Conservation (phyloP, 2,113 vertebrate species). For the Hylia prasina region DNA sequence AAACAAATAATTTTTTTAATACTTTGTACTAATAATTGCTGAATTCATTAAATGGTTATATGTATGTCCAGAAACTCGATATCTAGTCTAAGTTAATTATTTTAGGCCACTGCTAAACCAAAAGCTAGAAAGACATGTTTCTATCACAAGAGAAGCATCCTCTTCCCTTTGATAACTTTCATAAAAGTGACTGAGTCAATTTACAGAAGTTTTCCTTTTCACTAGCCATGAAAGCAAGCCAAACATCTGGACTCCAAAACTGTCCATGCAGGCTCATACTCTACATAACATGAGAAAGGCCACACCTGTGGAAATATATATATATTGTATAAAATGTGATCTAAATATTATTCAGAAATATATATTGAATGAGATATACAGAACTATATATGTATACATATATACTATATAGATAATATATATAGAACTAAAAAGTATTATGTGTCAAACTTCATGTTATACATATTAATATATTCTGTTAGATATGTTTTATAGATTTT, state of each 20-base stretch:
- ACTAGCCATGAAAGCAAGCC: not conserved
- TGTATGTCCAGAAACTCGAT: not conserved
- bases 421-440: not conserved
- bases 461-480: not conserved
- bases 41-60: not conserved
- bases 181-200: rapidly evolving
- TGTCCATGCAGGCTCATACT: not conserved
- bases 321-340: not conserved
- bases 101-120: not conserved
- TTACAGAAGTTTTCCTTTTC: not conserved
- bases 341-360: not conserved
- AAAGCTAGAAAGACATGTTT: not conserved
- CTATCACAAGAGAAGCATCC: not conserved
- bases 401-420: not conserved
- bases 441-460: not conserved
- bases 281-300: not conserved
- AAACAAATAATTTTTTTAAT: not conserved
- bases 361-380: not conserved
- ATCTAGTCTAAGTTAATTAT: not conserved
- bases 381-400: not conserved
- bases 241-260: not conserved
- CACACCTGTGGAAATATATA: not conserved
- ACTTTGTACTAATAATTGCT: not conserved
- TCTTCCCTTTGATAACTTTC: not conserved
- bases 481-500: not conserved